These are phyloP conservation scores for Epizoanthus fatuus DNA, from an alignment of 92 coral and sea anemone genomes.

Conservation along the genomic window DNA sequence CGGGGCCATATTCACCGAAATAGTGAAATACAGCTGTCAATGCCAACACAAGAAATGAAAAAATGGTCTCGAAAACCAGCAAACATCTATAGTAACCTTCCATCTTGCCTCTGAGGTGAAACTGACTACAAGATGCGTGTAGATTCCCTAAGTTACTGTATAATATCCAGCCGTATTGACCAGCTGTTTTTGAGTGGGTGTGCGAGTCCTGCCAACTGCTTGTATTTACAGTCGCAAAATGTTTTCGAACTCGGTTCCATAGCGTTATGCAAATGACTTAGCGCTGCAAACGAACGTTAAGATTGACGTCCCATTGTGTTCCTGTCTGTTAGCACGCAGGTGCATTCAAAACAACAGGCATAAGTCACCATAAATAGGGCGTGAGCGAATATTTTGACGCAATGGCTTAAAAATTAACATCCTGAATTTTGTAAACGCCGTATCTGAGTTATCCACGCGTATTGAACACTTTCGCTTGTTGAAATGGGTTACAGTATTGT, in stretches of 20 bases:
- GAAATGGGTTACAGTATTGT: background rate
- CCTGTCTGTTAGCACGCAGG: constrained; percentile 27
- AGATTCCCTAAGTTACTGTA: background rate
- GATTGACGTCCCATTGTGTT: constrained; percentile 31
- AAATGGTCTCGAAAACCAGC: constrained; percentile 71
- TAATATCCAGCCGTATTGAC: constrained; percentile 5
- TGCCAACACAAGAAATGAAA: constrained; percentile 76
- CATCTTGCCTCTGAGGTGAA: constrained; percentile 7
- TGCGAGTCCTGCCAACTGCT: constrained; percentile 8
- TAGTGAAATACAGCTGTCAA: constrained; percentile 86
- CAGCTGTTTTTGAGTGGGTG: constrained; percentile 1
- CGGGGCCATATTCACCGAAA: constrained; percentile 84
- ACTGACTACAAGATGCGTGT: background rate
- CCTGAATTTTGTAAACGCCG: background rate
- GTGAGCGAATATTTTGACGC: background rate
- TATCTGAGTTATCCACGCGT: background rate
- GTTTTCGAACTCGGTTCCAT: constrained; percentile 3
- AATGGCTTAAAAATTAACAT: background rate
- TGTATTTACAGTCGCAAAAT: constrained; percentile 26
- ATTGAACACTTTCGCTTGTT: background rate
- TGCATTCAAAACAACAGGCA: constrained; percentile 9
- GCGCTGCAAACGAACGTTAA: constrained; percentile 7
- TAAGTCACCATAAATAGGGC: constrained; percentile 12
- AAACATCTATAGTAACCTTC: constrained; percentile 64
- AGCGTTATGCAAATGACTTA: constrained; percentile 39